These are phyloP conservation scores for Cacoxenus indagator DNA, from an alignment of 2,888 invertebrate species.

Conservation along the genomic window DNA sequence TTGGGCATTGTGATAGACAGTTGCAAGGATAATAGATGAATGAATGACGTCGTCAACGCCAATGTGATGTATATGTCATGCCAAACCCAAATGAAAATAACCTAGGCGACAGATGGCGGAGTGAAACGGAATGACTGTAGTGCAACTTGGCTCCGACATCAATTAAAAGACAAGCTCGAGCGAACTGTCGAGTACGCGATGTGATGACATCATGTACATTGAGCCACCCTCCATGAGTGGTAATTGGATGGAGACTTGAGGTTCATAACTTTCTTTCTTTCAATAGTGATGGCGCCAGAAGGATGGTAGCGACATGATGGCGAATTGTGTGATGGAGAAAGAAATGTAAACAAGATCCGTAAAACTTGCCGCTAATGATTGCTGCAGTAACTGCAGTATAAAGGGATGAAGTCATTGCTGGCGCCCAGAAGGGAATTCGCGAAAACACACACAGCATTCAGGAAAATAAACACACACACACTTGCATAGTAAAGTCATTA, in stretches of 20 bases:
- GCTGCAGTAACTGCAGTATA: not conserved
- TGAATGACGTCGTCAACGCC: too few relatives aligned
- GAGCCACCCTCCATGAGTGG: not conserved
- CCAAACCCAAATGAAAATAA: not conserved
- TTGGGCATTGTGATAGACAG: too few relatives aligned
- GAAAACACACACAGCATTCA: not conserved
- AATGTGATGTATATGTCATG: not conserved
- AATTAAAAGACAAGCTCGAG: constrained; percentile 4
- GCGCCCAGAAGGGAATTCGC: constrained; percentile 35
- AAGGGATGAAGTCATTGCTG: constrained; percentile 40
- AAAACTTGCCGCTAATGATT: not conserved
- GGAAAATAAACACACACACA: constrained; percentile 23
- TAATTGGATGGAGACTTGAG: constrained; percentile 9
- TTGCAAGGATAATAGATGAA: too few relatives aligned
- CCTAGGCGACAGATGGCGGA: not conserved
- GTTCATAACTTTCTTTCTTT: constrained; percentile 7
- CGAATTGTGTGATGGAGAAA: not conserved
- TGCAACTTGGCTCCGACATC: not conserved
- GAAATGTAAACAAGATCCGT: not conserved
- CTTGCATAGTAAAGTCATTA: constrained; percentile 1
- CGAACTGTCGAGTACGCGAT: not conserved
- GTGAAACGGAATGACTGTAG: too few relatives aligned
- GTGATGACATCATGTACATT: constrained; percentile 15
- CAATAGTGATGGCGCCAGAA: not conserved
- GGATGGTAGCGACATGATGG: not conserved